phyloP scores from a whole-genome alignment of 2,888 invertebrate genomes.

The Sphaeridia pumilis region DNA sequence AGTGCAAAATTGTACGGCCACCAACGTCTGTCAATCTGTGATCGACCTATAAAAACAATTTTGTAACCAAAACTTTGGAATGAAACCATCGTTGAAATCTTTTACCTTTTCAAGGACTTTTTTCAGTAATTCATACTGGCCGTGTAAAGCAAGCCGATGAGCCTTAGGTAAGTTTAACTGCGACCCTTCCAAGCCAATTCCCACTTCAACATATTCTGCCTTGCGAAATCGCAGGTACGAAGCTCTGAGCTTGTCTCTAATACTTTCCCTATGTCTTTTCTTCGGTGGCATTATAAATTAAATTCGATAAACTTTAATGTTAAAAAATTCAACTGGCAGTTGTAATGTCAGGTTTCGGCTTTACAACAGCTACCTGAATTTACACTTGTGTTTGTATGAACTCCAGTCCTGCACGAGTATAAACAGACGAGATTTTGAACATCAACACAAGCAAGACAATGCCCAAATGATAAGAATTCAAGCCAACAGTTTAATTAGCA shows the following conservation, averaged over 20 bases:
- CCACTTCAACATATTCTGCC: background rate
- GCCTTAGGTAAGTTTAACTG: background rate
- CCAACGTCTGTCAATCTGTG: background rate
- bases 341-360: too few relatives aligned
- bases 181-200: background rate
- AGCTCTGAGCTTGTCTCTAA: background rate
- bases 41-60: too few relatives aligned
- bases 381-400: too few relatives aligned
- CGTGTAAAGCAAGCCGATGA: background rate
- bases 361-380: too few relatives aligned
- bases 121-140: background rate
- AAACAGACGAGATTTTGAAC: background rate
- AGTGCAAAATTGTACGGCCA: slow-evolving; percentile 7
- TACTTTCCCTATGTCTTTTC: background rate
- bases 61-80: too few relatives aligned
- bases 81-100: too few relatives aligned
- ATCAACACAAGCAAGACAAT: background rate
- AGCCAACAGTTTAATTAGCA: background rate
- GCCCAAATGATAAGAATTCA: background rate
- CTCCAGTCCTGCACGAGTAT: background rate
- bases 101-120: background rate
- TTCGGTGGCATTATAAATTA: background rate
- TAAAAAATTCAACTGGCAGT: background rate
- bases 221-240: background rate
- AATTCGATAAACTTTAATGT: background rate